Evolutionary conservation across 2,797 vertebrate genomes (phyloP), one percentile per base, ranked within the genome.

Genomic region (Threskiornis aethiopicus): DNA sequence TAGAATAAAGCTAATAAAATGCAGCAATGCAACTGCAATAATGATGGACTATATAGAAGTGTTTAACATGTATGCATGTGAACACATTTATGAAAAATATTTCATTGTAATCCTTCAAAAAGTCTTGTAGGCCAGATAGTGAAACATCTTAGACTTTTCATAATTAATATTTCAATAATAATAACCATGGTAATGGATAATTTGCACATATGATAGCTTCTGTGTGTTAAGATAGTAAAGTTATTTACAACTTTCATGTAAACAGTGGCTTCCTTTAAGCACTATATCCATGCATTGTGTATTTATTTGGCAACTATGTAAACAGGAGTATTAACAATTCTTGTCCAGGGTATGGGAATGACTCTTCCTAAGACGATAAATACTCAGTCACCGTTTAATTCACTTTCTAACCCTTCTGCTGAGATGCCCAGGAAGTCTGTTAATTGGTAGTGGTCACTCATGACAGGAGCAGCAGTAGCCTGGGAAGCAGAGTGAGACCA

Each of bases 221-320:
- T 76, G 1, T 65, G 29, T 70, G 14, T 49, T 65, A 69, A 31
- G 33, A 33, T 11, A 64, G 11, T 26, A 21, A 72, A 66, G 24
- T 42, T 57, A 29, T 25, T 77, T 57, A 55, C 18, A 61, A 4
- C 8, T 71, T 83, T 21, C 11, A 39, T 21, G 24, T n/a, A 33
- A 86, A 28, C 5, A 69, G 26, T 13, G 29, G 24, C 5, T 67
- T 72, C 62, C n/a, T 69, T 84, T 59, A 55, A 44, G 37, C 39
- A 5, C 26, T 35, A 1, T 39, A 14, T 41, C 3, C 8, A 41
- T 33, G 46, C 15, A 22, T 4, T 2, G 0, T 41, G 35, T 57
- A 39, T 92, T 76, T 51, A 54, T 58, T 92, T 72, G 37, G 26
- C 37, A 91, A 26, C 37, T 55, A 11, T 28, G 42, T 58, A 64